A percentile compares a stretch with the other conserved stretches of the same genome.
Conservation (phyloP, 2,888 invertebrate species). For the Barypeithes pellucidus region DNA sequence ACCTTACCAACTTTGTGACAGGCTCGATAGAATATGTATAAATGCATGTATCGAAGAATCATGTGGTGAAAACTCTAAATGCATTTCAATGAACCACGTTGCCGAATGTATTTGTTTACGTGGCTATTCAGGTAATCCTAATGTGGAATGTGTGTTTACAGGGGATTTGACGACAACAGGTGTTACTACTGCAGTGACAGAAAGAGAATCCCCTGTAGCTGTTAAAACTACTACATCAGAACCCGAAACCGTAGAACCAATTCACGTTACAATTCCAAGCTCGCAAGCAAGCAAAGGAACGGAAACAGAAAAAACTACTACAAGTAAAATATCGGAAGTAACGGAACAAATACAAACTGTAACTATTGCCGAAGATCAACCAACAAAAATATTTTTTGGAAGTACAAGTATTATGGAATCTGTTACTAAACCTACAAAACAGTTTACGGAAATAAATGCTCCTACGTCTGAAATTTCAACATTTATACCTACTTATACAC, state of each 20-base stretch:
- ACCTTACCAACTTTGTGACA: slow-evolving; percentile 86
- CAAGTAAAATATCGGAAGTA: background rate
- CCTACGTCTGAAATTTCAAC: background rate
- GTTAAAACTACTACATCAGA: too few relatives aligned
- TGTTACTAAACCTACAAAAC: background rate
- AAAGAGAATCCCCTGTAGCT: background rate
- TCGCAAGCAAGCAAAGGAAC: background rate
- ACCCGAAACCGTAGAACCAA: background rate
- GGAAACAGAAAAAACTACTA: background rate
- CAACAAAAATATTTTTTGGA: background rate
- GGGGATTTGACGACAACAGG: background rate
- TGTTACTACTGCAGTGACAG: background rate
- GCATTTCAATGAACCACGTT: slow-evolving; percentile 82
- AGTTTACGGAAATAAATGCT: background rate
- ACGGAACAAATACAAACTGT: background rate
- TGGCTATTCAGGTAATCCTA: slow-evolving; percentile 67
- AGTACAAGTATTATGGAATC: background rate
- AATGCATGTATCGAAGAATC: slow-evolving; percentile 86
- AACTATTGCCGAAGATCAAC: background rate
- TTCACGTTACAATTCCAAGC: background rate
- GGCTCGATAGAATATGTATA: slow-evolving; percentile 87
- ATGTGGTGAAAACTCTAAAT: slow-evolving; percentile 88
- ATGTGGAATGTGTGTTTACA: slow-evolving; percentile 15
- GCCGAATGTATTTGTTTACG: slow-evolving; percentile 83
- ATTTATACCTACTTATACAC: background rate